Base-by-base conservation (phyloP, 2,113 vertebrate species). In the Octodon degus region DNA sequence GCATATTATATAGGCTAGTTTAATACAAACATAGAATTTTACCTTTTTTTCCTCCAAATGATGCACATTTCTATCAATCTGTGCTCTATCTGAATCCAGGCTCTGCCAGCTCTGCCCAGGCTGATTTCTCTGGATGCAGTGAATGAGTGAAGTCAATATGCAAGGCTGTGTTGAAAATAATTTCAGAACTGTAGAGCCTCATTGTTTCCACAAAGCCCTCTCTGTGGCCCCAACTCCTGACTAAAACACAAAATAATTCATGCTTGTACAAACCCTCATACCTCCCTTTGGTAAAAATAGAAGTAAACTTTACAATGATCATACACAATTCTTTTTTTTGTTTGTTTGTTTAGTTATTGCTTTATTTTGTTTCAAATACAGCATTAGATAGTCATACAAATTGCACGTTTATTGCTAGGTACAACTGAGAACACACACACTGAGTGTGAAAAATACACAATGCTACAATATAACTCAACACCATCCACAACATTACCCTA, bases 161-260 rank as follows among this genome's bases (percentile, higher is more conserved):
- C 85, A 84, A 9, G 82, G 4, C 34, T 62, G 60, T 4, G 4
- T 60, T 77, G 62, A 74, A 93, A 87, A 84, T 83, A 47, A 93
- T 40, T 93, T 82, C 37, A 89, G 40, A 58, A 53, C 82, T 32
- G 5, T 2, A 9, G 22, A 84, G 22, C 20, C 47, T 32, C 0
- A 27, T 4, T 55, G 43, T 92, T 83, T 37, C 67, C 6, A 60
- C 24, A 5, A 63, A 92, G 20, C 58, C 91, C 34, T 93, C 63
- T 72, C 89, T 85, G 8, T 25, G 37, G 43, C 24, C 53, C 40
- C 4, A 34, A 63, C 47, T 70, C 76, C 43, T 80, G 9, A 40
- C 53, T 34, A 76, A 93, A 93, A 55, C 55, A 91, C 77, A 90
- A 95, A 88, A 10, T 82, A 90, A 47, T 22, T 74, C 7, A 76